Conservation (phyloP, 2,113 vertebrate genomes). For the Clupea harengus region DNA sequence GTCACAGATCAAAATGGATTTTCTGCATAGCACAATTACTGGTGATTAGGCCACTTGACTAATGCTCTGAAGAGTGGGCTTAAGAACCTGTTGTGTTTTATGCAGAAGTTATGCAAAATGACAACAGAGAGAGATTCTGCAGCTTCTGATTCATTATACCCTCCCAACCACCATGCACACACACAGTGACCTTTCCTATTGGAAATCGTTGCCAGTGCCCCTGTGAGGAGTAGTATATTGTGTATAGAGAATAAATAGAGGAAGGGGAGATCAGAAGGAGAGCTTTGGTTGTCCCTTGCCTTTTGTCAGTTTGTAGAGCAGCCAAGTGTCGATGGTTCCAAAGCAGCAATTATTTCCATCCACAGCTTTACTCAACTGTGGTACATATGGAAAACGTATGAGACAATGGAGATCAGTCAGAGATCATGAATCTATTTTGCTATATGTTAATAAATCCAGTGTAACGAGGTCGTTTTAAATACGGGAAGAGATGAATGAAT, state of each 20-base stretch:
- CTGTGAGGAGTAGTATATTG: background rate
- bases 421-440: background rate
- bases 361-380: constrained; percentile 78
- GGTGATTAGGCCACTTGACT: background rate
- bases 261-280: background rate
- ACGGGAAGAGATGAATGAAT: background rate
- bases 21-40: background rate
- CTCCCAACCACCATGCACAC: background rate
- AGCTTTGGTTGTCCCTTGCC: constrained; percentile 58
- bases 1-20: background rate
- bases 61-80: background rate
- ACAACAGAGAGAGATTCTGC: background rate
- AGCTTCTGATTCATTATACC: background rate
- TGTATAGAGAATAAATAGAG: constrained; percentile 1
- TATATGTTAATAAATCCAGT: background rate
- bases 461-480: no score
- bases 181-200: background rate
- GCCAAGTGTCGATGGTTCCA: constrained; percentile 93
- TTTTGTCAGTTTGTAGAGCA: constrained; percentile 89
- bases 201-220: no score
- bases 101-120: no score
- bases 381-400: background rate
- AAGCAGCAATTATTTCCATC: constrained; percentile 86
- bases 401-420: background rate
- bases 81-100: background rate